phyloP scores from a whole-genome alignment of 2,797 vertebrate species.

The Distichodus sexfasciatus region DNA sequence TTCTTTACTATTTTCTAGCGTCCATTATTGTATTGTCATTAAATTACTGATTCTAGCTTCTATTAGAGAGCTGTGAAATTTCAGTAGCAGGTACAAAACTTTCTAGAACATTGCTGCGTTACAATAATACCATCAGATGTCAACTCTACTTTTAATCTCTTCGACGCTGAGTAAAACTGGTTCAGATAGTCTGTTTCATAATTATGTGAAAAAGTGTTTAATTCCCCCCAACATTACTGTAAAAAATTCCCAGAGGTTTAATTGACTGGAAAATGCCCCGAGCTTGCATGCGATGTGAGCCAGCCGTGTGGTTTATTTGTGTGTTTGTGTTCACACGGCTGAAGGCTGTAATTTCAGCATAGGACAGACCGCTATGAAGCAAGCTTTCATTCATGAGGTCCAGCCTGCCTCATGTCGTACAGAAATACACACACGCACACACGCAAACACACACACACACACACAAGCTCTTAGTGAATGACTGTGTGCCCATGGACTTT shows the following conservation, averaged over 20 bases:
- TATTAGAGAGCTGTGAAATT: too few relatives aligned
- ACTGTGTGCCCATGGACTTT: too few relatives aligned
- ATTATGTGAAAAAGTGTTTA: conserved; percentile 9
- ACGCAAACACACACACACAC: background rate
- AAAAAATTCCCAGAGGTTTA: conserved; percentile 28
- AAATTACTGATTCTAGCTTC: too few relatives aligned
- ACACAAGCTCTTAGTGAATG: too few relatives aligned
- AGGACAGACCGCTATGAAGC: conserved; percentile 29
- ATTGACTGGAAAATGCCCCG: conserved; percentile 35
- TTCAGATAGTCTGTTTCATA: background rate
- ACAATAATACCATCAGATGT: too few relatives aligned
- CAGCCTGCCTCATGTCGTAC: conserved; percentile 4
- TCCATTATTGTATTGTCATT: too few relatives aligned
- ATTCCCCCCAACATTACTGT: background rate
- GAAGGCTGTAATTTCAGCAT: conserved; percentile 43
- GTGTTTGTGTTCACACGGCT: conserved; percentile 49
- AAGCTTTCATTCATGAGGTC: conserved; percentile 29
- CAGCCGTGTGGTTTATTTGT: conserved; percentile 41
- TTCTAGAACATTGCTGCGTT: too few relatives aligned
- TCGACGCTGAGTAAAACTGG: background rate
- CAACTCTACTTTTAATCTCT: background rate
- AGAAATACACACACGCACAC: conserved; percentile 3
- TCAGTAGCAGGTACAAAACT: background rate
- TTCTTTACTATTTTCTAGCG: too few relatives aligned
- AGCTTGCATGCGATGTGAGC: conserved; percentile 5